phyloP scores from a whole-genome alignment of 2,113 vertebrate species.

The cat (Felis catus) region DNA sequence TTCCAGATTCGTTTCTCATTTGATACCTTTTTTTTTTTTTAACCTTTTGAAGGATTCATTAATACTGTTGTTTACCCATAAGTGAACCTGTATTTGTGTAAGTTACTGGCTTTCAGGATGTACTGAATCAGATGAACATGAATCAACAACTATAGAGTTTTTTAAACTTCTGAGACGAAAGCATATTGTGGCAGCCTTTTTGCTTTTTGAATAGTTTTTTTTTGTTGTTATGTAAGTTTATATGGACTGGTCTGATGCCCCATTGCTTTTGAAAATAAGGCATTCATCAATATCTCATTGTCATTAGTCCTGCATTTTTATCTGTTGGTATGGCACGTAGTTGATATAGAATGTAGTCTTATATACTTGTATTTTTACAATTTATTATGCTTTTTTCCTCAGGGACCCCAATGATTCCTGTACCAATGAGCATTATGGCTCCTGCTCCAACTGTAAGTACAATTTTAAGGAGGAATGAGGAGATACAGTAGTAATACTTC shows the following conservation, averaged over 20 bases:
- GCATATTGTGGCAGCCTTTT: neutral
- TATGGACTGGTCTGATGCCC: neutral
- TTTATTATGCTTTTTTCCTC: constrained; percentile 20
- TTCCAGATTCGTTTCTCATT: constrained; percentile 22
- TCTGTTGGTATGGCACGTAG: neutral
- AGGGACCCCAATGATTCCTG: constrained; percentile 98
- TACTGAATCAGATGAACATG: neutral
- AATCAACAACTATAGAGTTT: neutral
- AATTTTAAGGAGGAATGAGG: neutral
- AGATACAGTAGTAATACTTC: neutral
- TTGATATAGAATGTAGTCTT: neutral
- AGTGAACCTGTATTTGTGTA: neutral
- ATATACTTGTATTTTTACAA: neutral
- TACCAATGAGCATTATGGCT: constrained; percentile 98
- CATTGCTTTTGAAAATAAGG: neutral
- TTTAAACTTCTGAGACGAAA: neutral
- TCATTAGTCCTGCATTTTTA: constrained; percentile 12
- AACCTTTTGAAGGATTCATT: neutral
- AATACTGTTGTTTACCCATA: neutral
- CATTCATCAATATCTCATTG: neutral
- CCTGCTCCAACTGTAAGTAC: constrained; percentile 91
- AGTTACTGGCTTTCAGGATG: neutral
- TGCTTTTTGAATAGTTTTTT: neutral
- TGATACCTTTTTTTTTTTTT: neutral
- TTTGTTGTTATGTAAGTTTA: neutral